Evolutionary conservation across 2,797 vertebrate species (phyloP).

Genomic region (Hozukius guyotensis): DNA sequence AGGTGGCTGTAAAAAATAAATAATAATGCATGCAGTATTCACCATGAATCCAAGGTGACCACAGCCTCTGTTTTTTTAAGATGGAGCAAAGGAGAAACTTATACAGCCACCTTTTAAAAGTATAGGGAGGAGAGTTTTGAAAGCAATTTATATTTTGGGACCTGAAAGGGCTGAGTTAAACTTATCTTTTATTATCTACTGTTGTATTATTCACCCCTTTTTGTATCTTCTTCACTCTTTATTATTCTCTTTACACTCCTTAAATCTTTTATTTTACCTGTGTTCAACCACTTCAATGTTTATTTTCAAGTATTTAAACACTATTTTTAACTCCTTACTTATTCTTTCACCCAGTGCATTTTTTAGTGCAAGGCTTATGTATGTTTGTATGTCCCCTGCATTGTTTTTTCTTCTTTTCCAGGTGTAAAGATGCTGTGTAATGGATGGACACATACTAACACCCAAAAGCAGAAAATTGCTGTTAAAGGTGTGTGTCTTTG

Average conservation of each 20-base stretch:
- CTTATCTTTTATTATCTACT: not conserved
- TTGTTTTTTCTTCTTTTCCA: constrained; percentile 34
- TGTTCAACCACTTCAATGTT: not conserved
- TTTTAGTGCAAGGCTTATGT: not conserved
- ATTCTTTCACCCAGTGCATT: not conserved
- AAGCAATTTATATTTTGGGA: not conserved
- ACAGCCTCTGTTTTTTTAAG: not conserved
- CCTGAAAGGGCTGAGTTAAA: not conserved
- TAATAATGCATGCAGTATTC: not conserved
- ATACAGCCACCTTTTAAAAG: not conserved
- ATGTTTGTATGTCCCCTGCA: not conserved
- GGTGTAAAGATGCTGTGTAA: constrained; percentile 64
- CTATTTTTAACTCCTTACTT: not conserved
- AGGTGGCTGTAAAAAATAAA: not conserved
- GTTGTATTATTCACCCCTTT: not conserved
- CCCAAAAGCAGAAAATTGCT: constrained; percentile 14
- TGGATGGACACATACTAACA: not conserved
- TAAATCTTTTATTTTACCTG: not conserved
- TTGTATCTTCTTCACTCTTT: not conserved
- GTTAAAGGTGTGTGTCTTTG: constrained; percentile 47
- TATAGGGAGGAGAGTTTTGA: not conserved
- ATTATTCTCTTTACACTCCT: not conserved
- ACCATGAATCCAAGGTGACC: not conserved
- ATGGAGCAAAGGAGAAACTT: not conserved
- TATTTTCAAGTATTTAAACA: not conserved